These are phyloP conservation scores for Hirtodrosophila cameraria DNA, from an alignment of 2,888 invertebrate genomes.

Conservation along the genomic window DNA sequence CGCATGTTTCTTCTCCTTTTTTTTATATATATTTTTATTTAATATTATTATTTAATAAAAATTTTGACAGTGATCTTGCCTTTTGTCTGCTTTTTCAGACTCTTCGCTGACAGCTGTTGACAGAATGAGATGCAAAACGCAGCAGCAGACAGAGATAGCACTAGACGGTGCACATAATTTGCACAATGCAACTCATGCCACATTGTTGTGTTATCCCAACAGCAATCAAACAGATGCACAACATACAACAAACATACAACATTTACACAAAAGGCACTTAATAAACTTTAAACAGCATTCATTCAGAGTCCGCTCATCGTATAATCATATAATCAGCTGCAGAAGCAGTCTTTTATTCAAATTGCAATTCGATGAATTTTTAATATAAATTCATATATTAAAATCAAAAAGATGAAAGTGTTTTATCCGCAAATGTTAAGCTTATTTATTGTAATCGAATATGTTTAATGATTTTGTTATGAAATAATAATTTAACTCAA, in stretches of 20 bases:
- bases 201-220: constrained; percentile 48
- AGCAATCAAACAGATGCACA: constrained; percentile 57
- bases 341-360: constrained; percentile 2
- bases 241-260: too few relatives aligned
- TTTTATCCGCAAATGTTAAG: too few relatives aligned
- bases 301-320: not conserved
- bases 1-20: constrained; percentile 30
- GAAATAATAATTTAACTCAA: too few relatives aligned
- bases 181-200: constrained; percentile 54
- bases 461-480: too few relatives aligned
- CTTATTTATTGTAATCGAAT: too few relatives aligned
- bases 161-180: not conserved
- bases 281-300: not conserved
- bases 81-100: constrained; percentile 36
- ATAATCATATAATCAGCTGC: not conserved
- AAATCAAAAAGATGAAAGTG: too few relatives aligned
- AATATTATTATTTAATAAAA: constrained; percentile 69
- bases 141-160: constrained; percentile 11
- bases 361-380: too few relatives aligned
- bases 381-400: too few relatives aligned
- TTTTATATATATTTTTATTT: constrained; percentile 54
- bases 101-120: constrained; percentile 53
- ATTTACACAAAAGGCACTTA: constrained; percentile 18
- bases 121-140: constrained; percentile 43
- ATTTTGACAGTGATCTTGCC: constrained; percentile 55